Percentiles rank a stretch among this genome's conserved stretches.
Conservation (phyloP, 2,797 vertebrate genomes). For the Tenualosa thibaudeaui region DNA sequence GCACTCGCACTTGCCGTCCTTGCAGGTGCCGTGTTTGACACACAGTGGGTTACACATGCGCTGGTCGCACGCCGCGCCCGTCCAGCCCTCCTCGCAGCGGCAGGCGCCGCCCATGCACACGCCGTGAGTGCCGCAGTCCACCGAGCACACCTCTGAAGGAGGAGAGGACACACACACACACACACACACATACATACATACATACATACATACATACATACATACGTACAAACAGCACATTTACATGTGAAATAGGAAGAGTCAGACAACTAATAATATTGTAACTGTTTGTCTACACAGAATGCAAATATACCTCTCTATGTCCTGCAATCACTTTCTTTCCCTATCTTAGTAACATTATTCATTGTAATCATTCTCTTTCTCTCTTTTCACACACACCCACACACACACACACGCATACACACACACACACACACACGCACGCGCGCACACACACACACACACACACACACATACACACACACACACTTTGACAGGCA, state of each 20-base stretch:
- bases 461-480: slow-evolving; percentile 5
- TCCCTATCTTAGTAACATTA: too few species aligned
- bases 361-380: too few species aligned
- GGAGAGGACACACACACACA: neutral
- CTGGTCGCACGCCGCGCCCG: slow-evolving; percentile 92
- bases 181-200: slow-evolving; percentile 8
- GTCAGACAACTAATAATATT: too few species aligned
- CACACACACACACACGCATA: neutral
- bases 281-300: too few species aligned
- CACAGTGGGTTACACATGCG: slow-evolving; percentile 97
- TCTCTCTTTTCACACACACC: neutral
- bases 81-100: slow-evolving; percentile 99
- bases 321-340: too few species aligned
- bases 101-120: slow-evolving; percentile 96
- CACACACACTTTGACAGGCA: neutral
- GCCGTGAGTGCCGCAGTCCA: slow-evolving; percentile 97
- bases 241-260: too few species aligned
- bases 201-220: neutral
- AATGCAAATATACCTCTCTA: too few species aligned
- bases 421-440: slow-evolving; percentile 19
- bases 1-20: slow-evolving; percentile 99
- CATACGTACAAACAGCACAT: neutral
- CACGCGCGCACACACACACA: neutral
- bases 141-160: slow-evolving; percentile 93
- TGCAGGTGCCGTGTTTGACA: slow-evolving; percentile 97